Evolutionary conservation across 1,140 invertebrate genomes (phyloP).

Genomic region (Zaprionus ornatus): DNA sequence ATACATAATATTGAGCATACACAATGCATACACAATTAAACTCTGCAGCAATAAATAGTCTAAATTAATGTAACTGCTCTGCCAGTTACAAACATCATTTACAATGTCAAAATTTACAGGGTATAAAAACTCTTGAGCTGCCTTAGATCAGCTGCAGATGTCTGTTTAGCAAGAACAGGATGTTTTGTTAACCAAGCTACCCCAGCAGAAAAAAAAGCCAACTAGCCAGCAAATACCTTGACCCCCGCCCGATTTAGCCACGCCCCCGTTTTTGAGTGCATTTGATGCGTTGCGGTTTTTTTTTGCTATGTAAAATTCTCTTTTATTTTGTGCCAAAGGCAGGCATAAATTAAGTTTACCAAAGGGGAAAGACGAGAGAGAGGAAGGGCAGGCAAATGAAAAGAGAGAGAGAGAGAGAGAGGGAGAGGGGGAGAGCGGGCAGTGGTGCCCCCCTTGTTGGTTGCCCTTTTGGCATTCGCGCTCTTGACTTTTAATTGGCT

Average conservation of each 20-base stretch:
- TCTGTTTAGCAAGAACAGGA: neutral
- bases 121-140: too few species aligned
- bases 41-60: too few species aligned
- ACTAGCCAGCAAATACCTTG: neutral
- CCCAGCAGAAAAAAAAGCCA: neutral
- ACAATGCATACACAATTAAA: too few species aligned
- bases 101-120: too few species aligned
- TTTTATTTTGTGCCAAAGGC: constrained; percentile 4
- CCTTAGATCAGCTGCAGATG: too few species aligned
- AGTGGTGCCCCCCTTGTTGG: constrained; percentile 28
- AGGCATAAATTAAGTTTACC: constrained; percentile 59
- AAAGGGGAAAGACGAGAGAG: neutral
- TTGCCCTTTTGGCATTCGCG: constrained; percentile 20
- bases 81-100: too few species aligned
- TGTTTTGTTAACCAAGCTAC: neutral
- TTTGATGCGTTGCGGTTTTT: constrained; percentile 33
- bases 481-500: constrained; percentile 71
- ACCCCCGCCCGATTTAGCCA: neutral
- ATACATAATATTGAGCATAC: too few species aligned
- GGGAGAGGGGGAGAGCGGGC: neutral
- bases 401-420: neutral
- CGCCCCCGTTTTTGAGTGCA: constrained; percentile 6
- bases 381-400: neutral
- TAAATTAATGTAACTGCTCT: too few species aligned
- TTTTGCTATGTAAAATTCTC: neutral